Evolutionary conservation across 2,888 invertebrate genomes (phyloP), one percentile per base, ranked within the genome.

Genomic region (Acanthopleura granulata): DNA sequence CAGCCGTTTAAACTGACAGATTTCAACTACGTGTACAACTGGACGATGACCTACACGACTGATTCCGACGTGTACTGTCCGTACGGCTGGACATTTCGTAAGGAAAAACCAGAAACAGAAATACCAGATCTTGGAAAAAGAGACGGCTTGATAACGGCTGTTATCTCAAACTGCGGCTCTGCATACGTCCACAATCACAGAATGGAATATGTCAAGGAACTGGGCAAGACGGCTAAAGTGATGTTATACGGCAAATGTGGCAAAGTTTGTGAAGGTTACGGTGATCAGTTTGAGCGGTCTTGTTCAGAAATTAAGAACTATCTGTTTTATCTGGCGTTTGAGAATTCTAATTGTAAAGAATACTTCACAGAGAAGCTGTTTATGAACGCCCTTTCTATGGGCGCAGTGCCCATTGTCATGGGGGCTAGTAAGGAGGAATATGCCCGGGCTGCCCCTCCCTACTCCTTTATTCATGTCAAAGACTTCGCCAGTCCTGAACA

Each of bases 11-110:
- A 29, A 15, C 40, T 71, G 27, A 16, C 40, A 49, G 22, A 29
- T 18, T 49, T 71, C 40, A 40, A 49, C n/a, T 16, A 71, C n/a
- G n/a, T 71, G 18, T 71, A 22, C 25, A 71, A 71, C 71, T 71
- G 71, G 71, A 71, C 71, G n/a, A 71, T 71, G 71, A 71, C 71
- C 15, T 71, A 71, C 49, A 6, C 16, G 40, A 71, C 1, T 22
- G 49, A 71, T 25, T 49, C 49, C 1, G 71, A 71, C 25, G 71
- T 71, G 15, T 49, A 40, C 27, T 16, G 15, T 15, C 40, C 71
- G 40, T 71, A 71, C 49, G 71, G 71, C 6, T 49, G 25, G n/a
- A 71, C 16, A 22, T 6, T 6, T 6, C 22, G 16, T 3, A 66
- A 66, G 25, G 29, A 66, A 22, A 6, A 16, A 27, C 15, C 29